Percentiles rank a stretch among this genome's conserved stretches.
Evolutionary conservation across 2,113 vertebrate species (phyloP).

Genomic region (Vulpes ferrilata): DNA sequence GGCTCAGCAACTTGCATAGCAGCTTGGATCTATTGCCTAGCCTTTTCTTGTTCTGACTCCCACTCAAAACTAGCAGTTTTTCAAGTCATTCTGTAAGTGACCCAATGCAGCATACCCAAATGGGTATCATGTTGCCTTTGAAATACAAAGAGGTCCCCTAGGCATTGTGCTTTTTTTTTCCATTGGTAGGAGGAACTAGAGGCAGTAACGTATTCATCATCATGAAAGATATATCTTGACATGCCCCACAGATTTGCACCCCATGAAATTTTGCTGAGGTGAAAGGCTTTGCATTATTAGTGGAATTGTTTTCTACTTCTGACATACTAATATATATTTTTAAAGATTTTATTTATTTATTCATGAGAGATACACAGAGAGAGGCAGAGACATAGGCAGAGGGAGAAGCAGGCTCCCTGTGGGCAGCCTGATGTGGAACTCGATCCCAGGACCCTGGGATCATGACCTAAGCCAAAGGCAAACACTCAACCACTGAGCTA

Average conservation of each 20-base stretch:
- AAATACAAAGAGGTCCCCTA: background rate
- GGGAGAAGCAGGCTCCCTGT: too few relatives aligned
- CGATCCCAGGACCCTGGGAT: too few relatives aligned
- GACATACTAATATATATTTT: too few relatives aligned
- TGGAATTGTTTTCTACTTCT: background rate
- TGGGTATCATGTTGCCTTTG: background rate
- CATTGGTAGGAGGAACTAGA: background rate
- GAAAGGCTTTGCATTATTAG: background rate
- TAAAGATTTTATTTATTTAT: too few relatives aligned
- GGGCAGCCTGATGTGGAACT: too few relatives aligned
- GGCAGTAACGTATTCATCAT: background rate
- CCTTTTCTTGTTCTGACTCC: background rate
- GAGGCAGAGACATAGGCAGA: too few relatives aligned
- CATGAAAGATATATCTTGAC: background rate
- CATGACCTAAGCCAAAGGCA: too few relatives aligned
- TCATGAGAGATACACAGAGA: too few relatives aligned
- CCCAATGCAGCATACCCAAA: background rate
- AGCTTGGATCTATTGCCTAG: background rate
- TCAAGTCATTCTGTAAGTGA: background rate
- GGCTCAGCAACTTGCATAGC: background rate
- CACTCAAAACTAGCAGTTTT: background rate
- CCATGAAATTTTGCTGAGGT: background rate
- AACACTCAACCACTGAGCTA: too few relatives aligned
- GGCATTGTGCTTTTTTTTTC: background rate
- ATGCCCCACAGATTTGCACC: background rate